Evolutionary conservation across 2,797 vertebrate genomes (phyloP).

Genomic region (Ara ararauna): DNA sequence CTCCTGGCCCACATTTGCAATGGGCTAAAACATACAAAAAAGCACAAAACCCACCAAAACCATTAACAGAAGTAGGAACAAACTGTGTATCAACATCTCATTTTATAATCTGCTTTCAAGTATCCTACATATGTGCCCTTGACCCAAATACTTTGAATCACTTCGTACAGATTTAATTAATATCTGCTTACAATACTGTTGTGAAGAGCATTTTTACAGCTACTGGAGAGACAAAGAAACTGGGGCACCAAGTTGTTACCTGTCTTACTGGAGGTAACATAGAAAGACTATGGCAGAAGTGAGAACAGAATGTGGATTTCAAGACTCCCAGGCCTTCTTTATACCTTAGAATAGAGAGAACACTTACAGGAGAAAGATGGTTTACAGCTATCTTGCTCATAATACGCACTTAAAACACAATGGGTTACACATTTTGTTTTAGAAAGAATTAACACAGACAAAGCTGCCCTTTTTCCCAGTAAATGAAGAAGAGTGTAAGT

Average conservation of each 20-base stretch:
- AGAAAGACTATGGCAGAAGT: background rate
- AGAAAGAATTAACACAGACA: background rate
- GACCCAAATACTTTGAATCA: background rate
- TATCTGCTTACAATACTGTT: background rate
- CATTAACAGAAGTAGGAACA: background rate
- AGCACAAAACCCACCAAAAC: background rate
- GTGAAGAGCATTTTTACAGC: background rate
- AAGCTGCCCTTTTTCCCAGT: background rate
- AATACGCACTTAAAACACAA: background rate
- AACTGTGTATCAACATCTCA: background rate
- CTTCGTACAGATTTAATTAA: constrained; percentile 25
- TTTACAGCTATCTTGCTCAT: background rate
- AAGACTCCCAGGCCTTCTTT: background rate
- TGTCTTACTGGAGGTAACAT: background rate
- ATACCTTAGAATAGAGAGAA: background rate
- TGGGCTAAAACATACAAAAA: constrained; percentile 79
- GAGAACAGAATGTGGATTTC: background rate
- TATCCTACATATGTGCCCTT: background rate
- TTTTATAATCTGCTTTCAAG: background rate
- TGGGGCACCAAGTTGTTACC: background rate
- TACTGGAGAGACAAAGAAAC: background rate
- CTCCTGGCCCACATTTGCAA: constrained; percentile 85
- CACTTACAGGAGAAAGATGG: background rate
- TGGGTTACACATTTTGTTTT: background rate
- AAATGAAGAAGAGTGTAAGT: background rate